These are phyloP conservation scores for Varecia variegata DNA, from an alignment of 2,797 vertebrate species.

Conservation along the genomic window DNA sequence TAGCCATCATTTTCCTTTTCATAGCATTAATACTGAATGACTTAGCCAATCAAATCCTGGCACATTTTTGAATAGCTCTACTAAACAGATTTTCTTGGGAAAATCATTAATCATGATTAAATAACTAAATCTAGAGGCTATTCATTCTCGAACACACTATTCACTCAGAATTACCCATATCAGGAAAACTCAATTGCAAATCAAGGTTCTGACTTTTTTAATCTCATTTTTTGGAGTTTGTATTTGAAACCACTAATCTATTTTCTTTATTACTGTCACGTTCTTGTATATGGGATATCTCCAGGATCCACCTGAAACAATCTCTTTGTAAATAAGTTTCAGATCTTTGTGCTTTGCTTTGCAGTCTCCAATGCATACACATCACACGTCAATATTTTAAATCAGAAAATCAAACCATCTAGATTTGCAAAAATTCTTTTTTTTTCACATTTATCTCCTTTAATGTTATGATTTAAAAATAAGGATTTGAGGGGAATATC, in stretches of 20 bases:
- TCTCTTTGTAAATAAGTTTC: neutral
- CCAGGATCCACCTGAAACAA: fast-evolving
- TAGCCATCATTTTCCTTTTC: neutral
- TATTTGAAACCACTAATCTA: neutral
- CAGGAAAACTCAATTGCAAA: neutral
- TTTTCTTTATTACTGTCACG: neutral
- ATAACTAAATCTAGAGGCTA: neutral
- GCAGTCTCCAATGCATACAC: neutral
- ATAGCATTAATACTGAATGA: neutral
- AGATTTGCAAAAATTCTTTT: neutral
- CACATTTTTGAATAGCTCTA: neutral
- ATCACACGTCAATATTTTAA: neutral
- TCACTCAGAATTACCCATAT: neutral
- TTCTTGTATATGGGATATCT: neutral
- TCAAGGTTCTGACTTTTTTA: no score
- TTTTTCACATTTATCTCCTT: no score
- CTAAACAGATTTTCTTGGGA: neutral
- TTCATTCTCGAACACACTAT: neutral
- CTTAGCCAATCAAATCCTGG: neutral
- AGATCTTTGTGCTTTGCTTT: neutral
- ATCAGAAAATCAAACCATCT: neutral
- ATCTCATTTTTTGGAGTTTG: neutral
- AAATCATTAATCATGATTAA: neutral
- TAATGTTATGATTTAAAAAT: no score
- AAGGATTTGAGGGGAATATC: no score